Evolutionary conservation across 1,140 invertebrate species (phyloP), one percentile per base, ranked within the genome.

Genomic region (Lepidostoma basale): DNA sequence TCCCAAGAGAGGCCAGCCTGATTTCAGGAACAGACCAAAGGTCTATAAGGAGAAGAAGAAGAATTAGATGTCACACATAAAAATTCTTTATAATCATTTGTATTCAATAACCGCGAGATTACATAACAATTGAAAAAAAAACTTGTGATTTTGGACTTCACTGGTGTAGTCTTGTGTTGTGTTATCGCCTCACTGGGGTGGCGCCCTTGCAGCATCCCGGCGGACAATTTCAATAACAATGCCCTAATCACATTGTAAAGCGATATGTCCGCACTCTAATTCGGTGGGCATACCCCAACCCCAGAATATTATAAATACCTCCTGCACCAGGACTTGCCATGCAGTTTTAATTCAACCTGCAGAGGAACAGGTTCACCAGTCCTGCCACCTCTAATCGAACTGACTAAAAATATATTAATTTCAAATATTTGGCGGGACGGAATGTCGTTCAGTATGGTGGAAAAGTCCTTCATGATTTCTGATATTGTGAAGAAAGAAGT

Each of bases 201-300:
- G 39, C 22, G 30, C 59, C 22, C 45, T 20, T 39, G 20, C 67
- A 56, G 33, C 62, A 62, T 59, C 67, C 59, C 45, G 22, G 28
- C 40, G 23, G 16, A 54, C 28, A 25, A 42, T 52, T 73, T 73
- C 71, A 73, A 73, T 73, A 73, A 73, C 72, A 70, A 73, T 73
- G 64, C 68, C 68, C 62, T 73, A 73, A 73, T 73, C 72, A 73
- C 56, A 73, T 70, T 70, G 72, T 73, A 73, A 73, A 73, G 72
- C 68, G 72, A 73, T 73, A 70, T 62, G 62, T 69, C 72, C 68
- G 65, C 72, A 70, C 72, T 67, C 67, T 69, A 70, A 68, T 68
- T 73, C 68, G 44, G 62, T 67, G 60, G 71, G 67, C 59, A 67
- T 56, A 65, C 49, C 62, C 42, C 23, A 40, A 65, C 40, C 69